A percentile compares a stretch with the other conserved stretches of the same genome.
These are phyloP conservation scores for Lophura nycthemera DNA, from an alignment of 2,113 vertebrate genomes.

Conservation along the genomic window DNA sequence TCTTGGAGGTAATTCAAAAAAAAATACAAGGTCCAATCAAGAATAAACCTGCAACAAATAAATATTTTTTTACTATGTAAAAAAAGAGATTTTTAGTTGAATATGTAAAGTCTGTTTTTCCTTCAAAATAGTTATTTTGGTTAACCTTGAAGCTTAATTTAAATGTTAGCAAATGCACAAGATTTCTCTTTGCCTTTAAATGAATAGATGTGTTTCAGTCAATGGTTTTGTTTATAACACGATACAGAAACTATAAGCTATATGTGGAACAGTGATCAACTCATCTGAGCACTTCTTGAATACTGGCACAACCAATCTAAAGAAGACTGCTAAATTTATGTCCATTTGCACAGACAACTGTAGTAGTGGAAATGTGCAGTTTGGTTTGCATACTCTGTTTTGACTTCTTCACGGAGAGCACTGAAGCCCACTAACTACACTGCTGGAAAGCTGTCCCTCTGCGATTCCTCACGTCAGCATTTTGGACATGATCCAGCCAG, in stretches of 20 bases:
- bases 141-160: neutral
- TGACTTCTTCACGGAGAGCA: neutral
- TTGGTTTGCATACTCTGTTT: neutral
- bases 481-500: neutral
- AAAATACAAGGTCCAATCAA: neutral
- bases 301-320: neutral
- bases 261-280: neutral
- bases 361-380: neutral
- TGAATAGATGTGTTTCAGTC: neutral
- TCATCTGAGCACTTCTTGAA: neutral
- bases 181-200: neutral
- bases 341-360: neutral
- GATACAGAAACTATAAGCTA: neutral
- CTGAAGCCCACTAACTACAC: neutral
- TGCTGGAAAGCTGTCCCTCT: neutral
- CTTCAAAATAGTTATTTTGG: neutral
- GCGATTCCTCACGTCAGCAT: neutral
- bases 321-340: neutral
- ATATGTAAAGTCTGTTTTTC: neutral
- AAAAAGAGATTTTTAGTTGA: neutral
- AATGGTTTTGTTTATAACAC: neutral
- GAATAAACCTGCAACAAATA: neutral
- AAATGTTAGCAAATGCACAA: constrained; percentile 11
- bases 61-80: neutral
- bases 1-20: neutral